These are phyloP conservation scores for Xenotilapia flavipinnis DNA, from an alignment of 2,113 vertebrate genomes.

Conservation along the genomic window DNA sequence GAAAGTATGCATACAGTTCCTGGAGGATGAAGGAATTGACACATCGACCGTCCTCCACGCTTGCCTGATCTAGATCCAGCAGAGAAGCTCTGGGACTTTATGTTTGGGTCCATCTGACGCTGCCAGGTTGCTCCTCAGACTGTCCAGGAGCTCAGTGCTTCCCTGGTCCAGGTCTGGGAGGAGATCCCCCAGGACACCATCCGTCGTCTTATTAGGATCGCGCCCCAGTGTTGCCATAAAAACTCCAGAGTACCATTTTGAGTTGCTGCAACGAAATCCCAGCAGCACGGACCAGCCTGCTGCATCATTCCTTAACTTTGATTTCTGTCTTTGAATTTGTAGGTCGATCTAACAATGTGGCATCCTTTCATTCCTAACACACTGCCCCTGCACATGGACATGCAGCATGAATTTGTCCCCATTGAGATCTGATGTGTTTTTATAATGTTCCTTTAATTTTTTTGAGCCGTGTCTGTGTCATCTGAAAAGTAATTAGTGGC, in stretches of 20 bases:
- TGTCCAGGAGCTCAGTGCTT: not conserved
- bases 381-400: not conserved
- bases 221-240: not conserved
- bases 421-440: not conserved
- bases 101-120: not conserved
- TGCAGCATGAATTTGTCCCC: too few species aligned
- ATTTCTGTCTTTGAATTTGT: not conserved
- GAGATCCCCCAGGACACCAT: not conserved
- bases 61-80: not conserved
- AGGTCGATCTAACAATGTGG: fast-evolving
- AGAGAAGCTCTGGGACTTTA: not conserved
- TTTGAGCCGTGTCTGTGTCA: fast-evolving
- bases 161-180: not conserved
- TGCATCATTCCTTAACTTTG: not conserved
- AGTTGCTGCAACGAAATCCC: not conserved
- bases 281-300: not conserved
- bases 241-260: not conserved
- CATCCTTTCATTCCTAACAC: not conserved
- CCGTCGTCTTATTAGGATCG: not conserved
- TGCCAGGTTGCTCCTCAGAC: not conserved
- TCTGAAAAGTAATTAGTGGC: not conserved
- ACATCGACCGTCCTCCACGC: fast-evolving
- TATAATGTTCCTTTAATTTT: not conserved
- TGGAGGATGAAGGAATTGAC: not conserved
- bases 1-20: fast-evolving